Evolutionary conservation across 2,113 vertebrate species (phyloP).

Genomic region (Noctilio leporinus): DNA sequence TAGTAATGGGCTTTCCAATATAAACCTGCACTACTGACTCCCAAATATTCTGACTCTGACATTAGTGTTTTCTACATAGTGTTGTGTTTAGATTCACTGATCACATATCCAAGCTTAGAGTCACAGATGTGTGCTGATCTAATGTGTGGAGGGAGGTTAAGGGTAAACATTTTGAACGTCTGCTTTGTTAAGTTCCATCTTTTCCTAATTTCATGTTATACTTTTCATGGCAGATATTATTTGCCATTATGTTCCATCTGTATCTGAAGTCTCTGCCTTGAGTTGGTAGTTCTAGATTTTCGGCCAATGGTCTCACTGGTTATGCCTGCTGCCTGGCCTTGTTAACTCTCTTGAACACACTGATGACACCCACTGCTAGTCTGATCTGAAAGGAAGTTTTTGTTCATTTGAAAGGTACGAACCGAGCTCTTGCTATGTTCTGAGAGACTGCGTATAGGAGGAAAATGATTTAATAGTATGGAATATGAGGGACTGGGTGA

Average conservation of each 20-base stretch:
- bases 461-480: background rate
- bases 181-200: background rate
- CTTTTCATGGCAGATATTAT: background rate
- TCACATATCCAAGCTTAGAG: background rate
- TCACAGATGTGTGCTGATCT: accelerated
- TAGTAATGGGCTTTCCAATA: background rate
- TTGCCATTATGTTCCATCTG: background rate
- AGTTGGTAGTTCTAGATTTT: background rate
- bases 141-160: background rate
- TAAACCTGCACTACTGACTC: background rate
- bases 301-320: too few relatives aligned
- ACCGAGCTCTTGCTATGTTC: background rate
- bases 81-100: background rate
- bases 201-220: background rate
- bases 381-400: background rate
- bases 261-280: background rate
- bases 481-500: background rate
- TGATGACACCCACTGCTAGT: background rate
- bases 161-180: background rate
- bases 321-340: background rate
- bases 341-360: background rate
- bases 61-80: background rate
- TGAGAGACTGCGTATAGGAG: background rate
- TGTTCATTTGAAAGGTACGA: background rate
- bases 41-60: background rate